These are phyloP conservation scores for Neopipo cinnamomea DNA, from an alignment of 2,113 vertebrate genomes.

Conservation along the genomic window DNA sequence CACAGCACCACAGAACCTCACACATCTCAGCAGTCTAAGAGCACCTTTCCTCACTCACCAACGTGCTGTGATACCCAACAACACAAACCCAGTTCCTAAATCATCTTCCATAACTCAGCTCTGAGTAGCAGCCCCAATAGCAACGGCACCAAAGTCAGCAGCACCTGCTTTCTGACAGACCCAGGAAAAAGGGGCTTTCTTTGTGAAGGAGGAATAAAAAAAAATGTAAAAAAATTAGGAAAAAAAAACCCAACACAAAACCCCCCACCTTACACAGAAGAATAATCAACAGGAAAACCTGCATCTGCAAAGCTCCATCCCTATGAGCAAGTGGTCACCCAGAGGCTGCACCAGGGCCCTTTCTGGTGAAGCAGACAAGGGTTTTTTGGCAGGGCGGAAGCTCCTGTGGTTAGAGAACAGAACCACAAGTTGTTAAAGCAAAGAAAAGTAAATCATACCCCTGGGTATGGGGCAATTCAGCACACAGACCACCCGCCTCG, in stretches of 20 bases:
- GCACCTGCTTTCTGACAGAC: background rate
- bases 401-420: slow-evolving; percentile 7
- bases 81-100: background rate
- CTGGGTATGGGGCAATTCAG: background rate
- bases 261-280: too few species aligned
- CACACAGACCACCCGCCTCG: background rate
- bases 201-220: background rate
- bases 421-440: background rate
- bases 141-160: background rate
- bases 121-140: background rate
- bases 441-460: background rate
- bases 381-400: slow-evolving; percentile 14
- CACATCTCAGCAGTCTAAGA: background rate
- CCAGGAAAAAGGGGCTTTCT: background rate
- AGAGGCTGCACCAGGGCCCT: background rate
- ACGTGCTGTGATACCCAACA: background rate
- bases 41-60: background rate
- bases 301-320: background rate
- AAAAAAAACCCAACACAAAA: background rate
- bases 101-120: background rate
- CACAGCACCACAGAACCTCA: background rate
- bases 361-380: too few species aligned
- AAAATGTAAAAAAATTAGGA: too few species aligned
- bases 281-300: background rate
- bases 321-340: background rate